These are phyloP conservation scores for Antechinus stuartii DNA, from an alignment of 2,113 vertebrate genomes.

Conservation along the genomic window DNA sequence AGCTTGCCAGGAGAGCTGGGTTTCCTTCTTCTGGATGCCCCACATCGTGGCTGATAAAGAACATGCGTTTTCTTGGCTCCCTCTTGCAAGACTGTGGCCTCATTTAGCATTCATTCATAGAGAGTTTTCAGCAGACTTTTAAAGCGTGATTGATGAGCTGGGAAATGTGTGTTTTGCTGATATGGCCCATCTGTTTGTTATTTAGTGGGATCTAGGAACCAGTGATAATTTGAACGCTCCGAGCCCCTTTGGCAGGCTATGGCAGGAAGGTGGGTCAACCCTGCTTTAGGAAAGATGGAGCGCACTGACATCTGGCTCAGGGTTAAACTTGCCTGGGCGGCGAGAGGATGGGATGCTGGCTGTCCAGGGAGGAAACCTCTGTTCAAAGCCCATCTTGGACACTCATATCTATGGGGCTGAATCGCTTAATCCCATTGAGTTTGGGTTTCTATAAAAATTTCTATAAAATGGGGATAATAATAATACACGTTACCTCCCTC, in stretches of 20 bases:
- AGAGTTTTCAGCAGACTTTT: conserved; percentile 35
- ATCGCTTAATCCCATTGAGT: neutral
- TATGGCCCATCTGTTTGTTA: conserved; percentile 20
- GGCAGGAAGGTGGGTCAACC: neutral
- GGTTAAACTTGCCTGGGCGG: neutral
- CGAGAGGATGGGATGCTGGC: neutral
- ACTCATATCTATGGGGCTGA: neutral
- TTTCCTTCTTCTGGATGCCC: neutral
- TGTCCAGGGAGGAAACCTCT: neutral
- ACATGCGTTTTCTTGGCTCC: neutral
- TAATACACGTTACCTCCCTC: neutral
- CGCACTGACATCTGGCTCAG: neutral
- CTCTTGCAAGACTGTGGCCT: conserved; percentile 14
- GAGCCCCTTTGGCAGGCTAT: neutral
- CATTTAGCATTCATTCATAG: neutral
- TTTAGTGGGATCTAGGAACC: neutral
- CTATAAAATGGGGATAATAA: neutral
- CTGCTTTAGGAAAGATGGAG: neutral
- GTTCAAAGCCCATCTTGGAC: neutral
- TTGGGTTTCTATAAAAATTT: neutral
- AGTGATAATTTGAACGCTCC: neutral
- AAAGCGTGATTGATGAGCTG: neutral
- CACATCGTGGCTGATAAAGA: neutral
- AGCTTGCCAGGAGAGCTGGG: neutral
- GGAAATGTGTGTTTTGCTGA: conserved; percentile 13